Conservation (phyloP, 2,113 vertebrate genomes). For the Chamaetylas fuelleborni region DNA sequence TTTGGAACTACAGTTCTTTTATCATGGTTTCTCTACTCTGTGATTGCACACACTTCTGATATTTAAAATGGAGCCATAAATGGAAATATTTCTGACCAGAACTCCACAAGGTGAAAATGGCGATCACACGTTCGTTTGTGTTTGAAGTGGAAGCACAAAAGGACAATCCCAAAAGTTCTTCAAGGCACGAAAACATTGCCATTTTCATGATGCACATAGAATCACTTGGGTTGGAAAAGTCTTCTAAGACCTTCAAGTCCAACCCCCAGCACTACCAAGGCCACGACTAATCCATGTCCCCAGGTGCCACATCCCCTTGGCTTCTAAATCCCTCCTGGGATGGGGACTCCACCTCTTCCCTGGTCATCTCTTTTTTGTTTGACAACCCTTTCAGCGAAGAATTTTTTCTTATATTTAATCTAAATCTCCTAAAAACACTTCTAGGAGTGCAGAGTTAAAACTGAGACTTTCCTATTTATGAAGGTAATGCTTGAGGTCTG, state of each 20-base stretch:
- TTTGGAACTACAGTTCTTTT: neutral
- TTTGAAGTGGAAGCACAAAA: neutral
- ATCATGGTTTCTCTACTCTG: neutral
- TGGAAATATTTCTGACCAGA: neutral
- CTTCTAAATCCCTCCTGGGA: neutral
- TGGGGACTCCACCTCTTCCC: neutral
- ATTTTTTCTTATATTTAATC: neutral
- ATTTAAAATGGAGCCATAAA: neutral
- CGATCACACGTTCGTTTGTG: rapidly evolving
- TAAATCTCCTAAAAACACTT: neutral
- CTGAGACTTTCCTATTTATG: neutral
- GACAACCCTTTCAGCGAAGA: neutral
- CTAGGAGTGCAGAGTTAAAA: neutral
- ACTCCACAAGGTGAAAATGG: neutral
- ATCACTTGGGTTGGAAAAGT: neutral
- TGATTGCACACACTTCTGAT: neutral
- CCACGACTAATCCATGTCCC: neutral
- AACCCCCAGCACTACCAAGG: neutral
- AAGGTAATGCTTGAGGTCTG: rapidly evolving
- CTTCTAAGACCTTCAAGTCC: neutral
- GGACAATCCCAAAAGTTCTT: neutral
- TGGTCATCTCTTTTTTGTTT: neutral
- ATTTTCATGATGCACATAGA: neutral
- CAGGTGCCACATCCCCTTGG: neutral
- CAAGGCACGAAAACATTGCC: neutral